Evolutionary conservation across 2,888 invertebrate genomes (phyloP), one percentile per base, ranked within the genome.

Genomic region (Parascotia fuliginaria): DNA sequence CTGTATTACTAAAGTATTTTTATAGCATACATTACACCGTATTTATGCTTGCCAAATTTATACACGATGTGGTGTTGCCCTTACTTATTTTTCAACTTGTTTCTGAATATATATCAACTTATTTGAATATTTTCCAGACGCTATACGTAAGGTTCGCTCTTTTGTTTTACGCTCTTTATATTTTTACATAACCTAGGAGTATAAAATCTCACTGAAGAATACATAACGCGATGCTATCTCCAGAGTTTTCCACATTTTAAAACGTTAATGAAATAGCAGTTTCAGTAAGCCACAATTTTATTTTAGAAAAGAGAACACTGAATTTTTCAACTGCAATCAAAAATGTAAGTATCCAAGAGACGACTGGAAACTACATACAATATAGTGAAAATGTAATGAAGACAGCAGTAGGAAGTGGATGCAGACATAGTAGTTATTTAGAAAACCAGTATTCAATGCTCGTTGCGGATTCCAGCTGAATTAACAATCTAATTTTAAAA

Each of bases 51-150:
- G 61, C 69, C 75, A 72, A 75, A 70, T 71, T 69, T 55, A 55
- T 57, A 62, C 53, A 50, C 40, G 44, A 36, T 29, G 22, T 33
- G 31, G 28, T 48, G 50, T 40, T 38, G 54, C 57, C 47, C 52
- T 53, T 51, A 45, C 47, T 65, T 71, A 65, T 62, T 69, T 61
- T 60, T 59, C 61, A 27, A 58, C 53, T 65, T 53, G 47, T 62
- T 65, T 54, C 69, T 55, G 65, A 68, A 70, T 74, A 68, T 68
- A 66, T 62, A 63, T 65, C 49, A 52, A 52, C 42, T 44, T 49
- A 73, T 76, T 76, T 67, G 65, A 75, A 79, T 75, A 68, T 71
- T 68, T 61, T 72, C 45, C 48, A 56, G 67, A 60, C 50, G 34
- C 14, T 43, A 47, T 36, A 39, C 13, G 7, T 22, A 9, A 13